Conservation (phyloP, 2,113 vertebrate species). For the Sialia sialis region DNA sequence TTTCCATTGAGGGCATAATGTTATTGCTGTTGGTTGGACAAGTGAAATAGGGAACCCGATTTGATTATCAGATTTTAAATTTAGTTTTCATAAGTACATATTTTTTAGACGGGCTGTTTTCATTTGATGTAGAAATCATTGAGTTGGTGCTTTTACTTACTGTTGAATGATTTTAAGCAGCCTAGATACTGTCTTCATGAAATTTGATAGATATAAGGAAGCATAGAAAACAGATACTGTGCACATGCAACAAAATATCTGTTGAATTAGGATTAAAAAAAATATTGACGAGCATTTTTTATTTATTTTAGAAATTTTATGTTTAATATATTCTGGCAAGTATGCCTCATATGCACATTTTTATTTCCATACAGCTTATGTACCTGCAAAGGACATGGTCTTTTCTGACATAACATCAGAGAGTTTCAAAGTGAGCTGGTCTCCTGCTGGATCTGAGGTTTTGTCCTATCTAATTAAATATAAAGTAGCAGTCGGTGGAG, state of each 20-base stretch:
- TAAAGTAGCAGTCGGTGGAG: constrained; percentile 71
- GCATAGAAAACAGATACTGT: background rate
- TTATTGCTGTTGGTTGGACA: background rate
- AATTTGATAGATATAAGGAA: background rate
- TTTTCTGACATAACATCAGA: constrained; percentile 86
- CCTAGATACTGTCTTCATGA: background rate
- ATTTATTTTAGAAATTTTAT: background rate
- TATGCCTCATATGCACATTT: background rate
- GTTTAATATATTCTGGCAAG: background rate
- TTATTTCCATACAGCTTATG: constrained; percentile 73
- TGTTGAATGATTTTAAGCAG: background rate
- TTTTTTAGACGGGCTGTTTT: background rate
- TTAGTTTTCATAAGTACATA: background rate
- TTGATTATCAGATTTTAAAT: background rate
- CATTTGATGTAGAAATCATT: background rate
- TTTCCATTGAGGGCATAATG: background rate
- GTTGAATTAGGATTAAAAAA: background rate
- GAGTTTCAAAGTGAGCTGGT: constrained; percentile 87
- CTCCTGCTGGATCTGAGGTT: constrained; percentile 73
- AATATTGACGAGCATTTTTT: background rate
- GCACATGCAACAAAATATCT: background rate
- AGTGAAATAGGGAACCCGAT: background rate
- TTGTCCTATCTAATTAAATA: constrained; percentile 86
- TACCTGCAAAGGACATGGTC: constrained; percentile 78
- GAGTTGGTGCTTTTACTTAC: background rate